These are phyloP conservation scores for Drosophila birchii DNA, from an alignment of 2,888 invertebrate species.

Conservation along the genomic window DNA sequence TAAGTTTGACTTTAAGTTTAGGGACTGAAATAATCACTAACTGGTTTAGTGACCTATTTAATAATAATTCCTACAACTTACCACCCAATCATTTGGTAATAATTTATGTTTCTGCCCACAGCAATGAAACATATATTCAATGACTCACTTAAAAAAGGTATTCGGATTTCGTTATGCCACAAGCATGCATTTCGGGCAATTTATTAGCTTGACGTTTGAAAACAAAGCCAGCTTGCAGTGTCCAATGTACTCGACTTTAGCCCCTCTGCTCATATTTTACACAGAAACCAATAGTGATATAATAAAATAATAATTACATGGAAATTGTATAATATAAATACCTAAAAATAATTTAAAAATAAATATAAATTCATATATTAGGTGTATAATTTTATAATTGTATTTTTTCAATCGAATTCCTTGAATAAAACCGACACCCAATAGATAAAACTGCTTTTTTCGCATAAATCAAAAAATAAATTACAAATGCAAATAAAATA, in stretches of 20 bases:
- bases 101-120: background rate
- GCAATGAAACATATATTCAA: background rate
- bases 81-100: background rate
- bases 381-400: background rate
- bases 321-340: no score
- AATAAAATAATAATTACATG: background rate
- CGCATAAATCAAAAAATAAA: background rate
- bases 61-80: background rate
- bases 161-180: constrained; percentile 31
- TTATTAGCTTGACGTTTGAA: constrained; percentile 26
- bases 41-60: constrained; percentile 1
- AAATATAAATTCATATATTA: background rate
- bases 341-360: no score
- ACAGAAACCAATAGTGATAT: background rate
- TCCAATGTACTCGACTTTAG: constrained; percentile 25
- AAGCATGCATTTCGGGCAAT: constrained; percentile 28
- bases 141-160: constrained; percentile 48
- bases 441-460: background rate
- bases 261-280: constrained; percentile 13
- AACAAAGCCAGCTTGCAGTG: constrained; percentile 50
- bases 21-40: no score
- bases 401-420: background rate
- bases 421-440: background rate
- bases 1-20: background rate
- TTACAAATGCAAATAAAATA: background rate